Evolutionary conservation across 2,888 invertebrate genomes (phyloP).

Genomic region (Sthenelais limicola): DNA sequence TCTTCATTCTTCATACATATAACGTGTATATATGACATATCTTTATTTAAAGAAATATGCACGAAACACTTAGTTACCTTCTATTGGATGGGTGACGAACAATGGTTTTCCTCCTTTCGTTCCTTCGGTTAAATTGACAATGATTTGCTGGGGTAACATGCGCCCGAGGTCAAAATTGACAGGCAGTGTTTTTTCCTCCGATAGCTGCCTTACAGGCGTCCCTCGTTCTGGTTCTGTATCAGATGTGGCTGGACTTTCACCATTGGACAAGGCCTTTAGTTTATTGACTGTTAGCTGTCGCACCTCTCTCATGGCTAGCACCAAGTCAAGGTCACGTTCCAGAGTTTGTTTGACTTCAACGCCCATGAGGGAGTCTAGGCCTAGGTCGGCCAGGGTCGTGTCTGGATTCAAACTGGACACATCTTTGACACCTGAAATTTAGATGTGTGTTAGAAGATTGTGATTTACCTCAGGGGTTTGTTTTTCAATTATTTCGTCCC

Average conservation of each 20-base stretch:
- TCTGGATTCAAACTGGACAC: constrained; percentile 82
- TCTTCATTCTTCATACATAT: no score
- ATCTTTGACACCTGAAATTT: constrained; percentile 85
- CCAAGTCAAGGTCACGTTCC: constrained; percentile 92
- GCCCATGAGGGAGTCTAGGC: constrained; percentile 99
- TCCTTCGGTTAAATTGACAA: constrained; percentile 76
- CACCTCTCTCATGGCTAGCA: constrained; percentile 92
- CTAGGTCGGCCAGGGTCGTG: constrained; percentile 91
- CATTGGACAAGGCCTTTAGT: constrained; percentile 50
- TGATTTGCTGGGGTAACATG: constrained; percentile 82
- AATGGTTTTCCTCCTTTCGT: constrained; percentile 52
- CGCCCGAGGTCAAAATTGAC: constrained; percentile 54
- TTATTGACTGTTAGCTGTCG: constrained; percentile 74
- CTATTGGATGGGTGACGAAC: constrained; percentile 71
- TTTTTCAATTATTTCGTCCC: no score
- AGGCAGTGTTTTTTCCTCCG: constrained; percentile 46
- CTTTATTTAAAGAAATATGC: no score
- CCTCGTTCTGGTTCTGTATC: background rate
- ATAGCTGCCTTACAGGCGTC: background rate
- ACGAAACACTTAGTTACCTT: constrained; percentile 59
- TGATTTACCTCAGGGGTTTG: no score
- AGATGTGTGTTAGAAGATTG: background rate
- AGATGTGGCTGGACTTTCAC: background rate
- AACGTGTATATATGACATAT: no score
- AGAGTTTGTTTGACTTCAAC: constrained; percentile 98